Evolutionary conservation across 2,113 vertebrate species (phyloP).

Genomic region (Podilymbus podiceps): DNA sequence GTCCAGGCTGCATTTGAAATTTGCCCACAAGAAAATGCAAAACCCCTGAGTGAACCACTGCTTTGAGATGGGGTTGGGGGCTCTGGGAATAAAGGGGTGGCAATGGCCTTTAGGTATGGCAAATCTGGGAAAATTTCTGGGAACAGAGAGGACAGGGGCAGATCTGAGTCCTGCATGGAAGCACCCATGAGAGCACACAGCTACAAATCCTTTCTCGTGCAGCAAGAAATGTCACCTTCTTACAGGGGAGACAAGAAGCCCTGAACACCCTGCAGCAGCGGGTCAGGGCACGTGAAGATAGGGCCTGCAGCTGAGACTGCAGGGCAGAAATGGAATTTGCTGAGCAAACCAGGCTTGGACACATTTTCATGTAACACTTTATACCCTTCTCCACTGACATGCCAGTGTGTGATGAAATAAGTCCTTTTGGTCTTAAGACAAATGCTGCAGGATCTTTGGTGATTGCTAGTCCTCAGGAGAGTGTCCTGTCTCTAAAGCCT

Average conservation of each 20-base stretch:
- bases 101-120: neutral
- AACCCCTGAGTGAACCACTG: rapidly evolving
- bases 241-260: neutral
- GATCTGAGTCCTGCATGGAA: neutral
- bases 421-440: neutral
- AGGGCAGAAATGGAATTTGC: neutral
- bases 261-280: neutral
- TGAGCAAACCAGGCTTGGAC: neutral
- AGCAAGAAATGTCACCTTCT: neutral
- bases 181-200: rapidly evolving
- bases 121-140: neutral
- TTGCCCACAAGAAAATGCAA: neutral
- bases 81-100: neutral
- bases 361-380: rapidly evolving
- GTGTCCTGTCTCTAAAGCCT: neutral
- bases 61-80: neutral
- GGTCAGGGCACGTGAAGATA: neutral
- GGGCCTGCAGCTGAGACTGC: too few relatives aligned
- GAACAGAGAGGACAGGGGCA: neutral
- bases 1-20: neutral
- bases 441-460: neutral
- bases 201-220: neutral
- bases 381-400: neutral
- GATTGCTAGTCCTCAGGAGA: neutral
- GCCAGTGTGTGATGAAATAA: neutral